Base-by-base conservation (phyloP, 2,888 invertebrate species). In the Lepidochrysops patricia region DNA sequence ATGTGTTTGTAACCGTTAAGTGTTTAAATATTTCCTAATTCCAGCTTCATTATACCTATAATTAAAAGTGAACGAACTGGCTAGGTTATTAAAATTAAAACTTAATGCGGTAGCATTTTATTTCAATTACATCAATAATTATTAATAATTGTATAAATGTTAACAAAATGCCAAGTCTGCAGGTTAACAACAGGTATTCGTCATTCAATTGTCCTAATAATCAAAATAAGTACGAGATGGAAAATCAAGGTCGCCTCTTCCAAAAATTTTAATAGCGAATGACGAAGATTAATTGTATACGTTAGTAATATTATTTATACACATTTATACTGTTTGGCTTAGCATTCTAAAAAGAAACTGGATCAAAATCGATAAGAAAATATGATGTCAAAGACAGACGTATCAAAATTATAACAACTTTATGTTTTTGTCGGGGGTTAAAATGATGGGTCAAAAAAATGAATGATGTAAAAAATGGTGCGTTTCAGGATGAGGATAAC, bases 401-500 rank as follows among this genome's bases (percentile, higher is more conserved):
- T 35, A 64, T 34, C n/a, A n/a, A n/a, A n/a, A n/a, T n/a, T n/a
- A n/a, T n/a, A n/a, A n/a, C n/a, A n/a, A n/a, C n/a, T n/a, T n/a
- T n/a, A n/a, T n/a, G n/a, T n/a, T n/a, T n/a, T n/a, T n/a, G n/a
- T n/a, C n/a, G n/a, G 43, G 19, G 9, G 4, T 7, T 2, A 1
- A 43, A 6, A 13, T 13, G 15, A 37, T 15, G n/a, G 6, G 2
- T 35, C 13, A 37, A 15, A 7, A 4, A 43, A 43, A 5, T 43
- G 15, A 43, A 43, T 15, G 6, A 13, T 23, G 19, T n/a, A n/a
- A 43, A 19, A 6, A 4, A 29, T 29, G 29, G 1, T 29, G 1
- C 29, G 29, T 75, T 75, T 0, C 71, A 86, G 86, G 84, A 84
- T 23, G 66, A 76, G 34, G 84, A 82, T 0, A 67, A 65, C 1